Percentiles rank a stretch among this genome's conserved stretches.
These are phyloP conservation scores for Gasterosteus aculeatus DNA, from an alignment of 2,113 vertebrate species.

Conservation along the genomic window DNA sequence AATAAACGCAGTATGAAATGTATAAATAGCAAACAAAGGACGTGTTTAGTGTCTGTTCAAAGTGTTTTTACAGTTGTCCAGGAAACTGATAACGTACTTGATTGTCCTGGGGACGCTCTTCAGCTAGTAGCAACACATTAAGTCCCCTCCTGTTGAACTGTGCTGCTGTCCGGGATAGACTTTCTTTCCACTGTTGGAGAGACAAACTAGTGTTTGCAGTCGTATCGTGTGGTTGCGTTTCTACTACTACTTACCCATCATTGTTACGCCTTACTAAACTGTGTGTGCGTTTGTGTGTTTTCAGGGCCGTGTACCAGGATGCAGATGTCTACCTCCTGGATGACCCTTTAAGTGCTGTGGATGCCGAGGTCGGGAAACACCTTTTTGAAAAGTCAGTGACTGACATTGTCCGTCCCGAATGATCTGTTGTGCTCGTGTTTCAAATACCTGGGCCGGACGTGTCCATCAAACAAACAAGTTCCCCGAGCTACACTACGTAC, in stretches of 20 bases:
- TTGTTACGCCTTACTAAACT: neutral
- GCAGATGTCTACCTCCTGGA: slow-evolving; percentile 93
- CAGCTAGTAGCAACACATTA: no score
- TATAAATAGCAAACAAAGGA: no score
- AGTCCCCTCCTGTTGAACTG: no score
- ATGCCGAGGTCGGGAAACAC: slow-evolving; percentile 89
- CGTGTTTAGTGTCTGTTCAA: no score
- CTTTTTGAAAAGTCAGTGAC: slow-evolving; percentile 90
- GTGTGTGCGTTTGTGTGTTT: slow-evolving; percentile 19
- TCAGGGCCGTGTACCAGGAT: slow-evolving; percentile 92
- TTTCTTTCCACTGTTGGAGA: neutral
- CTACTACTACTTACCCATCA: no score
- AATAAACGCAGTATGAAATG: no score
- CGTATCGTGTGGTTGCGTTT: no score
- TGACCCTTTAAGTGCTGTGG: slow-evolving; percentile 92
- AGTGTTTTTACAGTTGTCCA: no score
- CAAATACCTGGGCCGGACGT: neutral
- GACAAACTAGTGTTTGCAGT: neutral
- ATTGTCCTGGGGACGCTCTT: no score
- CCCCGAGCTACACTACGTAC: neutral
- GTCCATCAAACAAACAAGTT: neutral
- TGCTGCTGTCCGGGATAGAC: neutral
- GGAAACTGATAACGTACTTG: no score
- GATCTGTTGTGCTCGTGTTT: neutral
- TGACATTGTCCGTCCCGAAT: neutral